A percentile compares a stretch with the other conserved stretches of the same genome.
Conservation (phyloP, 2,113 vertebrate genomes). For the Parus major region DNA sequence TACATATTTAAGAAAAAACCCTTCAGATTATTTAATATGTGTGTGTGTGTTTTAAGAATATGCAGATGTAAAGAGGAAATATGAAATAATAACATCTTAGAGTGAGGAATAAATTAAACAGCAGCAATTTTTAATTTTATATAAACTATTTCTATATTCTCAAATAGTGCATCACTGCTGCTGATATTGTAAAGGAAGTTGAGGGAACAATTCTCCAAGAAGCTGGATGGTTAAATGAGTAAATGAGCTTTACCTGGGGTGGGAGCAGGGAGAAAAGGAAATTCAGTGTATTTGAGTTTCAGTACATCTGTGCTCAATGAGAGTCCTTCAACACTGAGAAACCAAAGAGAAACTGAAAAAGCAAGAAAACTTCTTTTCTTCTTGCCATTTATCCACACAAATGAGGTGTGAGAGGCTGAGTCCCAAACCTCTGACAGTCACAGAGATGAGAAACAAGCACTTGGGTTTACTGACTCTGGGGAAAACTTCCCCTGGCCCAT, state of each 20-base stretch:
- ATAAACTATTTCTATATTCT: background rate
- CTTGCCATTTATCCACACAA: background rate
- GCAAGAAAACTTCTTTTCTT: background rate
- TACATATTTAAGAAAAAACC: background rate
- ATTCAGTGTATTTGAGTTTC: background rate
- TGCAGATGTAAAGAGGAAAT: background rate
- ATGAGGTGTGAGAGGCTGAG: background rate
- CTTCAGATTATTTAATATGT: background rate
- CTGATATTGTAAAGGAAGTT: background rate
- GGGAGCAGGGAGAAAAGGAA: background rate
- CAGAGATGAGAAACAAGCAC: background rate
- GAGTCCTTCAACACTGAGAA: background rate
- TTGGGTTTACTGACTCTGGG: background rate
- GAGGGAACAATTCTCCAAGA: background rate
- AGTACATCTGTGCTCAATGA: background rate
- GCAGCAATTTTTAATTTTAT: background rate
- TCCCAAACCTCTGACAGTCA: background rate
- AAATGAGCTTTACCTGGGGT: background rate
- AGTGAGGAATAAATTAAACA: background rate
- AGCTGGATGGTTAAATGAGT: background rate
- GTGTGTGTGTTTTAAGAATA: background rate
- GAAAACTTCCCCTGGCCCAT: background rate
- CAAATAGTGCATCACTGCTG: background rate
- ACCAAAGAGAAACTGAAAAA: background rate
- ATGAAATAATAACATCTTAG: background rate